Evolutionary conservation across 2,888 invertebrate genomes (phyloP).

Genomic region (Mythimna vitellina): DNA sequence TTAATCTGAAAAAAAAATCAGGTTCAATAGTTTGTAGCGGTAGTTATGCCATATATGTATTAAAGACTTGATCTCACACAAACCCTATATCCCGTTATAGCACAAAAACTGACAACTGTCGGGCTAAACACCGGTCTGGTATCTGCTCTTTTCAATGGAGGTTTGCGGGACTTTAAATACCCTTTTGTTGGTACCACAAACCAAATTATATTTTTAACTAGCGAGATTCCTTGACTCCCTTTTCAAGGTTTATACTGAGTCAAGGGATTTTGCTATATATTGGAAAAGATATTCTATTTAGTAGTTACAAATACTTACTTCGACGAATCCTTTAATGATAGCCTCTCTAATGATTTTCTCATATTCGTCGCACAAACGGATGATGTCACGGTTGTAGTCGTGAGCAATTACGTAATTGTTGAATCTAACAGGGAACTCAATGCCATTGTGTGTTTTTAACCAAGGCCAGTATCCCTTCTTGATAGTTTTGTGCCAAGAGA

Average conservation of each 20-base stretch:
- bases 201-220: neutral
- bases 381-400: conserved; percentile 74
- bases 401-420: conserved; percentile 81
- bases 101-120: too few species aligned
- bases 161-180: neutral
- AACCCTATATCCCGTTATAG: too few species aligned
- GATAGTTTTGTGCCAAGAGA: conserved; percentile 85
- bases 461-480: conserved; percentile 91
- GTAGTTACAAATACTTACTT: conserved; percentile 71
- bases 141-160: too few species aligned
- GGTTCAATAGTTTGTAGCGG: neutral
- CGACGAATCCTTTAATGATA: conserved; percentile 89
- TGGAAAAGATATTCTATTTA: neutral
- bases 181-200: neutral
- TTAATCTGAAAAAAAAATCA: conserved; percentile 74
- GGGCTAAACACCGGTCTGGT: too few species aligned
- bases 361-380: conserved; percentile 79
- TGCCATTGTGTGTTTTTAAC: conserved; percentile 89
- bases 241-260: neutral
- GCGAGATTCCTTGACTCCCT: neutral
- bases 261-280: neutral
- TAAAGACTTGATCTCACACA: too few species aligned
- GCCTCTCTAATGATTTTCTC: conserved; percentile 91
- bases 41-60: neutral
- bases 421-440: conserved; percentile 88